phyloP scores from a whole-genome alignment of 2,797 vertebrate species.

The Lepilemur ruficaudatus region DNA sequence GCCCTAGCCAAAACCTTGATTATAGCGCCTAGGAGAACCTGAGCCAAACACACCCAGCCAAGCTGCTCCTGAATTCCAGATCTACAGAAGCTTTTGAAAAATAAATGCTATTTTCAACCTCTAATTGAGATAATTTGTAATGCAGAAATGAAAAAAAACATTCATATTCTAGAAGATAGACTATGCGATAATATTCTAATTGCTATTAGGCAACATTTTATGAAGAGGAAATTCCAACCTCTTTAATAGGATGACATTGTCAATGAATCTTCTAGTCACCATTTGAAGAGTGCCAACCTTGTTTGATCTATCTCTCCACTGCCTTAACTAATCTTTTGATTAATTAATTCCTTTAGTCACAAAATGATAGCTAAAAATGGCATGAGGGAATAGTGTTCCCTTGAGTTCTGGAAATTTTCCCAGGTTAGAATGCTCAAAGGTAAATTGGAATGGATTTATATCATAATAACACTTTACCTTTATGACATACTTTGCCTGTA shows the following conservation, averaged over 20 bases:
- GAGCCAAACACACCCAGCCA: neutral
- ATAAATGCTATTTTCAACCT: conserved; percentile 30
- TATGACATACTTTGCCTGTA: neutral
- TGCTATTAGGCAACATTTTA: neutral
- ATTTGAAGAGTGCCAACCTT: neutral
- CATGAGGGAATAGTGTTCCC: neutral
- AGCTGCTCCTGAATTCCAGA: neutral
- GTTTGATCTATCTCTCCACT: neutral
- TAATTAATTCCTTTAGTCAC: neutral
- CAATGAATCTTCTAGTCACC: neutral
- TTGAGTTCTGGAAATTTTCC: neutral
- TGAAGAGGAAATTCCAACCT: neutral
- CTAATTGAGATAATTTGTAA: neutral
- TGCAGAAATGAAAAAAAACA: neutral
- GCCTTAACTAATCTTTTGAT: neutral
- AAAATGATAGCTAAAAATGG: neutral
- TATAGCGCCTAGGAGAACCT: neutral
- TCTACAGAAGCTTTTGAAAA: neutral
- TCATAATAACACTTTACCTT: neutral
- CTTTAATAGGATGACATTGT: neutral
- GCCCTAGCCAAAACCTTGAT: neutral
- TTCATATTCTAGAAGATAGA: neutral
- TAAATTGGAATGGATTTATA: neutral
- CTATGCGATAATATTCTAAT: neutral
- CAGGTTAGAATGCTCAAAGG: neutral